These are phyloP conservation scores for Glaucidium brasilianum DNA, from an alignment of 2,113 vertebrate genomes.

Conservation along the genomic window DNA sequence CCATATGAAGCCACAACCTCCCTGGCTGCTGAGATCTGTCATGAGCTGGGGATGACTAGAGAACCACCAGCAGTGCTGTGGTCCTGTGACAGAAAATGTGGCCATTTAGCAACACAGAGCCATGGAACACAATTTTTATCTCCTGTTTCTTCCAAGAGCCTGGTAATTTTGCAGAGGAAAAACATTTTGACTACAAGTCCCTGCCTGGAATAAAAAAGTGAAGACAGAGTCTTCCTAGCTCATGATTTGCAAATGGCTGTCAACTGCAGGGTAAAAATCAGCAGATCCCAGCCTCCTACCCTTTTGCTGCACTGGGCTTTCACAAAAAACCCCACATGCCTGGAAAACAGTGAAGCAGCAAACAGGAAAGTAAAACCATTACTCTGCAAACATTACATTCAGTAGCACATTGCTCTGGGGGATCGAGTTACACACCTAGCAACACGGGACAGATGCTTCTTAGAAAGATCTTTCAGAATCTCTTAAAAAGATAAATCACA, in stretches of 20 bases:
- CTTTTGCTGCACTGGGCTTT: not conserved
- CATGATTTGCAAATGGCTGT: not conserved
- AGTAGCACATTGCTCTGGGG: not conserved
- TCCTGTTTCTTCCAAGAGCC: not conserved
- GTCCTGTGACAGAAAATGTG: not conserved
- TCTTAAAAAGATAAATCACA: not conserved
- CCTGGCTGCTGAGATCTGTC: not conserved
- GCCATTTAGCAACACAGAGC: fast-evolving
- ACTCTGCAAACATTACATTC: not conserved
- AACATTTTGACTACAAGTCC: not conserved
- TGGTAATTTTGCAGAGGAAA: not conserved
- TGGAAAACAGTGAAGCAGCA: not conserved
- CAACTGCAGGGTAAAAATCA: not conserved
- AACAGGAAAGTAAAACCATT: not conserved
- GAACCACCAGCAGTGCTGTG: fast-evolving
- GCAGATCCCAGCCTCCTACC: not conserved
- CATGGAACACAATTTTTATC: not conserved
- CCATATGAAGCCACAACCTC: not conserved
- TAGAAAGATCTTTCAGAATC: not conserved
- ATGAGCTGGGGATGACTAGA: not conserved
- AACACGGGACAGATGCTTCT: not conserved
- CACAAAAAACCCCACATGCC: not conserved
- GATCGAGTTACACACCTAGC: not conserved
- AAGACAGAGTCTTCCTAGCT: not conserved
- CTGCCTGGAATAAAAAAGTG: not conserved